A percentile compares a stretch with the other conserved stretches of the same genome.
Conservation (phyloP, 2,113 vertebrate genomes). For the Athene noctua region DNA sequence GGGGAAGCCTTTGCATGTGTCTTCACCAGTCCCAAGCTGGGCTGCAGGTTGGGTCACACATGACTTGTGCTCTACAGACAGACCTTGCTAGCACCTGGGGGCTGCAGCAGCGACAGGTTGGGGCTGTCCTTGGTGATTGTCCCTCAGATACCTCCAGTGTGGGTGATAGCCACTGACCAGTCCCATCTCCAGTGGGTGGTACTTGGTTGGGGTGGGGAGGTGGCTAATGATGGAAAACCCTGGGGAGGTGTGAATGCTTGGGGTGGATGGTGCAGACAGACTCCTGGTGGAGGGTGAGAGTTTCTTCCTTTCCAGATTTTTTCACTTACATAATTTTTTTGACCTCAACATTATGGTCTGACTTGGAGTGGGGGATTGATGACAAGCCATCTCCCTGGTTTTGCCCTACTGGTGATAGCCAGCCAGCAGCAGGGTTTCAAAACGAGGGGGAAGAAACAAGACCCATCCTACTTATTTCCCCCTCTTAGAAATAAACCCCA, state of each 20-base stretch:
- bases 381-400: not conserved
- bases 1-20: not conserved
- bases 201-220: not conserved
- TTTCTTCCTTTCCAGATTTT: not conserved
- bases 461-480: not conserved
- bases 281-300: not conserved
- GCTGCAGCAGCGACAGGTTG: not conserved
- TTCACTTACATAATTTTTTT: not conserved
- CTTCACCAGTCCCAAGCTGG: not conserved
- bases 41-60: fast-evolving
- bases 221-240: not conserved
- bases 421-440: not conserved
- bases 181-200: not conserved
- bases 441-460: not conserved
- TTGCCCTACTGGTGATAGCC: not conserved
- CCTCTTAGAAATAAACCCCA: not conserved
- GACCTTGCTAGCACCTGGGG: not conserved
- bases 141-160: not conserved
- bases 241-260: fast-evolving
- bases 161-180: not conserved
- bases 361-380: not conserved
- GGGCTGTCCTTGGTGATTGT: fast-evolving
- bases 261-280: not conserved
- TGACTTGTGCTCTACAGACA: fast-evolving
- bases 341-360: not conserved